Base-by-base conservation (phyloP, 1,140 invertebrate genomes). In the Trichonephila clavipes region DNA sequence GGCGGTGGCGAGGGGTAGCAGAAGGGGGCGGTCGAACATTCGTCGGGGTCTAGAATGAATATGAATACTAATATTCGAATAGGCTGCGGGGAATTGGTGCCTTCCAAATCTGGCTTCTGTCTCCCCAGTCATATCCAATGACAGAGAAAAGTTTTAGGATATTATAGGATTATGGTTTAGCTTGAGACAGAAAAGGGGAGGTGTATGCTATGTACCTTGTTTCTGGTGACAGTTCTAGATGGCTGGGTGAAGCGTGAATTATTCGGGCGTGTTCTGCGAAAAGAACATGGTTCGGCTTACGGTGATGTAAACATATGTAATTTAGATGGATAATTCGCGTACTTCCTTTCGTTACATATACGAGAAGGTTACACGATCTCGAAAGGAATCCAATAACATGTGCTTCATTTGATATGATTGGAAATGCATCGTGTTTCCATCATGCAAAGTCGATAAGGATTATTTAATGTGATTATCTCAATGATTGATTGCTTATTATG, bases 21-120 rank as follows among this genome's bases (percentile, higher is more conserved):
- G 69, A 69, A 24, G 21, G 69, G 28, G 12, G 28, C 24, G 24
- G 18, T 77, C 69, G 24, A 34, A 28, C 24, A 28, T 34, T 77
- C 24, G 24, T 34, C 69, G 28, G 24, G 69, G 7, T 28, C 69
- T 51, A 34, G 28, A 77, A 77, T 40, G 69, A 77, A 77, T 77
- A 77, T 28, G 69, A 77, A 77, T 77, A 77, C 69, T 28, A 77
- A 77, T 77, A 77, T 77, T 34, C 28, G 69, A 77, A 12, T n/a
- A 72, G n/a, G 24, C 69, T 34, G 69, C 28, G 28, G 66, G 69
- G 69, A 77, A 77, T 77, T 77, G 69, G 69, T 18, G 16, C 16
- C 18, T 24, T 40, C 69, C 28, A 77, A 77, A 77, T 77, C 69
- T 77, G 69, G 69, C 24, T 77, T 77, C 28, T 77, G 66, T 3